Percentiles rank a stretch among this genome's conserved stretches.
phyloP scores from a whole-genome alignment of 2,888 invertebrate species.

The Choristoneura rosaceana region DNA sequence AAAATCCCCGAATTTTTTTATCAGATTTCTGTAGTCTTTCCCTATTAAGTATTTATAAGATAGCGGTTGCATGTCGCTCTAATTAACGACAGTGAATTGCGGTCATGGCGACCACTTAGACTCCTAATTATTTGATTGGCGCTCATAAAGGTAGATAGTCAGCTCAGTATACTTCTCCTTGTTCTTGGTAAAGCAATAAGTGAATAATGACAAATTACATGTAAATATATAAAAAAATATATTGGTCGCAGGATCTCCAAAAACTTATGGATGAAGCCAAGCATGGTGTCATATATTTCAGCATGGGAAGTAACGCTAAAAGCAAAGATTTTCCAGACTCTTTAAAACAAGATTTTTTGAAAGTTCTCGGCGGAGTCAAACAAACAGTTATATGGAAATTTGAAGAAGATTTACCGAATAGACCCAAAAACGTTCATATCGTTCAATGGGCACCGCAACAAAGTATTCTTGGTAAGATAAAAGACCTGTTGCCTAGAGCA shows the following conservation, averaged over 20 bases:
- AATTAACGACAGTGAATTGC: no score
- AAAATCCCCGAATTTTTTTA: no score
- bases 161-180: no score
- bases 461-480: conserved; percentile 57
- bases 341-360: conserved; percentile 56
- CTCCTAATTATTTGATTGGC: no score
- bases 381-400: conserved; percentile 74
- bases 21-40: no score
- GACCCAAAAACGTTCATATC: conserved; percentile 60
- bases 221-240: no score
- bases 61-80: no score
- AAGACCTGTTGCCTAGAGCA: not conserved
- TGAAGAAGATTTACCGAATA: conserved; percentile 53
- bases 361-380: conserved; percentile 67
- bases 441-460: conserved; percentile 66
- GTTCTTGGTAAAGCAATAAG: no score
- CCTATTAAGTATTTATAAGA: no score
- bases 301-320: conserved; percentile 72
- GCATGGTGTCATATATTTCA: conserved; percentile 76
- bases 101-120: no score
- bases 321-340: conserved; percentile 63
- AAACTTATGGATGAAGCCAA: conserved; percentile 65
- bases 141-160: no score
- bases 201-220: no score
- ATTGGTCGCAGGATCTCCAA: conserved; percentile 58